Evolutionary conservation across 2,797 vertebrate species (phyloP), one percentile per base, ranked within the genome.

Genomic region (Xerus rutilus): DNA sequence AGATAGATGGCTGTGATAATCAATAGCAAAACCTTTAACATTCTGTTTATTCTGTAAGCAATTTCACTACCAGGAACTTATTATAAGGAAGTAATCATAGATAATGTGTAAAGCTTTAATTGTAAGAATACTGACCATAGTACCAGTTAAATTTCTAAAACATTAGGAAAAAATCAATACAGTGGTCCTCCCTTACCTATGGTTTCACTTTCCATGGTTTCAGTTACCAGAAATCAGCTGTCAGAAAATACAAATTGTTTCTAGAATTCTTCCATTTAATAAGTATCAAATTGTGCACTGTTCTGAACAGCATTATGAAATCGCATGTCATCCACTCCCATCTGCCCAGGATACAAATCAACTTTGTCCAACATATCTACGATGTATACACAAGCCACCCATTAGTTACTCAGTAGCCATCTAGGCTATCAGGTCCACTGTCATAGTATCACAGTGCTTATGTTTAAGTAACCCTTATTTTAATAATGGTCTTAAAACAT

Each of bases 1-100:
- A 86, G 69, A 72, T 23, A 86, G 13, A 86, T 13, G 30, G 91
- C 85, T 72, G 13, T 17, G 9, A 32, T 32, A 88, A 57, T 91
- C 83, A 83, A 74, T 3, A 74, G n/a, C 52, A 87, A 72, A 82
- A 77, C n/a, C 25, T n/a, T 89, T 69, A 81, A 74, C 43, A 52
- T 84, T 88, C 4, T 79, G 72, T 77, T 59, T 30, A 89, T 32
- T 70, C 82, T 93, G 95, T 82, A 91, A 76, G 69, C 69, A 83
- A 85, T 92, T 86, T 92, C 67, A 69, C 49, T 39, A 64, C 52
- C 45, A 89, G 70, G 25, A 84, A 90, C 91, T 77, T 67, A 74
- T 70, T 32, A 67, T 81, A 67, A 62, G 67, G 23, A 85, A 91
- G 30, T 91, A 70, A 96, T 72, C 43, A 93, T 14, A 20, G 30